Percentiles rank a stretch among this genome's conserved stretches.
phyloP scores from a whole-genome alignment of 92 coral and sea anemone genomes.

The Muricea muricata region DNA sequence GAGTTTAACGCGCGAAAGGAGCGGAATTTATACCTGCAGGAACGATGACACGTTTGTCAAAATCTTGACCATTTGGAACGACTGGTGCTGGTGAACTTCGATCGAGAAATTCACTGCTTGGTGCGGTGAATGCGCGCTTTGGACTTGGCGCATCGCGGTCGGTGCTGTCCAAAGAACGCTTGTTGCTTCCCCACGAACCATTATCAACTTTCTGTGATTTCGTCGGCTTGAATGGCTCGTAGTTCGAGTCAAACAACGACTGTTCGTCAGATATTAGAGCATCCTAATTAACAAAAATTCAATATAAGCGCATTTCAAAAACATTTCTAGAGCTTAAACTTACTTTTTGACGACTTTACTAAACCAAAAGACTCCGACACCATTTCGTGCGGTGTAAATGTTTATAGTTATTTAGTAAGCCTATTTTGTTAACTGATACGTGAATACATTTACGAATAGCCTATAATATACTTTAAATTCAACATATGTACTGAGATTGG shows the following conservation, averaged over 20 bases:
- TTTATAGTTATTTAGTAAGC: background rate
- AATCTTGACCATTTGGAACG: slow-evolving; percentile 87
- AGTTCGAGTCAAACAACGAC: slow-evolving; percentile 88
- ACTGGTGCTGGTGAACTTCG: slow-evolving; percentile 91
- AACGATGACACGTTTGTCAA: slow-evolving; percentile 95
- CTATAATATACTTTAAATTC: too few species aligned
- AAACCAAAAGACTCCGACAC: background rate
- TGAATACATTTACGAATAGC: too few species aligned
- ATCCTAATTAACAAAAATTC: slow-evolving; percentile 47
- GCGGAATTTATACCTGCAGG: slow-evolving; percentile 84
- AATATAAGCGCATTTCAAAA: background rate
- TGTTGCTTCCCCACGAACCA: slow-evolving; percentile 75
- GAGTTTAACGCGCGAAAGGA: slow-evolving; percentile 3
- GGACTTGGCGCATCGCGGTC: slow-evolving; percentile 93
- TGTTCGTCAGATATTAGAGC: slow-evolving; percentile 86
- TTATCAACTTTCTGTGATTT: slow-evolving; percentile 74
- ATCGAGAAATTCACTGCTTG: slow-evolving; percentile 91
- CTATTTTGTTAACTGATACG: too few species aligned
- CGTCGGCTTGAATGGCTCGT: slow-evolving; percentile 91
- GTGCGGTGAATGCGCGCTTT: slow-evolving; percentile 83
- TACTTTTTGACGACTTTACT: background rate
- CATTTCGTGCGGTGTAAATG: too few species aligned
- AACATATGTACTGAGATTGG: background rate
- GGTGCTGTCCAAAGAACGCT: slow-evolving; percentile 78
- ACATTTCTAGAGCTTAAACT: background rate